Evolutionary conservation across 2,113 vertebrate species (phyloP).

Genomic region (Micromys minutus): DNA sequence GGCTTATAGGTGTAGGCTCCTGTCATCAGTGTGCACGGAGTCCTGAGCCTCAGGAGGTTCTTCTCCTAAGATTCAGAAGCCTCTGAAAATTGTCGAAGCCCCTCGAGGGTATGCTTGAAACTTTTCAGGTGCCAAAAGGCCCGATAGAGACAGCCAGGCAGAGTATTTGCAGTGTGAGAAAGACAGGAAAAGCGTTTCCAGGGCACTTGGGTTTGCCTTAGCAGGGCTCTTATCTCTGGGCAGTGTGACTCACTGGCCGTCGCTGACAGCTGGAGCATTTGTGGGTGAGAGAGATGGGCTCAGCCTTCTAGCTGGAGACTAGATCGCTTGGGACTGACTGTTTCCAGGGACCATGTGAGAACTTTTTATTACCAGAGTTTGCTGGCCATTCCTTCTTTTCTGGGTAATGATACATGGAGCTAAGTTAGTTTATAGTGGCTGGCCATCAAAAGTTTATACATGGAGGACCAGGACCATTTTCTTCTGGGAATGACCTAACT

Average conservation of each 20-base stretch:
- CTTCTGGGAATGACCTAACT: background rate
- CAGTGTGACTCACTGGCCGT: conserved; percentile 37
- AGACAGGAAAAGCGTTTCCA: conserved; percentile 16
- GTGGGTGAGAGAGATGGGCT: conserved; percentile 34
- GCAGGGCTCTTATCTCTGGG: background rate
- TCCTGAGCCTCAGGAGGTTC: background rate
- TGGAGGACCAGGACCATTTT: background rate
- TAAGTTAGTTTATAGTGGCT: background rate
- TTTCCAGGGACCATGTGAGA: background rate
- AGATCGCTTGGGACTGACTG: conserved; percentile 33
- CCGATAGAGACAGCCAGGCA: background rate
- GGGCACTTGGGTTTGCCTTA: conserved; percentile 23
- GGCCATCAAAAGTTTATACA: background rate
- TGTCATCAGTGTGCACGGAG: background rate
- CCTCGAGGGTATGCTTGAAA: background rate
- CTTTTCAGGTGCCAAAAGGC: background rate
- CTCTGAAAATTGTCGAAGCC: background rate
- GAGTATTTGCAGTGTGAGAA: conserved; percentile 23
- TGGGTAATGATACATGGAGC: background rate
- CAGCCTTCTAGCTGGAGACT: background rate
- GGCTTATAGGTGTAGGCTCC: background rate
- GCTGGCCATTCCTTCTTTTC: background rate
- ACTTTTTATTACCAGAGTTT: background rate
- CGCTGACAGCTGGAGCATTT: conserved; percentile 41
- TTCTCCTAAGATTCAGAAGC: background rate